Conservation (phyloP, 2,113 vertebrate species). For the Mustela lutreola region DNA sequence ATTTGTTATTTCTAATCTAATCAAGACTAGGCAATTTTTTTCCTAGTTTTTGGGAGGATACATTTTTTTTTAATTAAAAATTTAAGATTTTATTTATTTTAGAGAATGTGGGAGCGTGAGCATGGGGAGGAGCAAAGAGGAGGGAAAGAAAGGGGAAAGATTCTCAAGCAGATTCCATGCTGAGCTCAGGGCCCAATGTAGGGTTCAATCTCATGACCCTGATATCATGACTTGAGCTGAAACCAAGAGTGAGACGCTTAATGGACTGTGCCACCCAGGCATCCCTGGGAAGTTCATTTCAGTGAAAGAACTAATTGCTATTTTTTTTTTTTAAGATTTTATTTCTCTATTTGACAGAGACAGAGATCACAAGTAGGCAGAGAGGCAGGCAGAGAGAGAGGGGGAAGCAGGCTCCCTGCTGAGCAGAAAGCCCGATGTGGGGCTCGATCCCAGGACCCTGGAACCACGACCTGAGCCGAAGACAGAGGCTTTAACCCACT, state of each 20-base stretch:
- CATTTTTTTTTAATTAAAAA: neutral
- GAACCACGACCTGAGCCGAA: too few species aligned
- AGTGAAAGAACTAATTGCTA: constrained; percentile 20
- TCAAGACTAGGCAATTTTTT: neutral
- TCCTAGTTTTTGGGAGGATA: neutral
- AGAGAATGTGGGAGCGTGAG: neutral
- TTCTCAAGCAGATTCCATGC: neutral
- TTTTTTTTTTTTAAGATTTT: neutral
- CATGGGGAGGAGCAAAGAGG: neutral
- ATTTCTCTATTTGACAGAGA: too few species aligned
- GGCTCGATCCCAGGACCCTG: too few species aligned
- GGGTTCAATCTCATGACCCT: neutral
- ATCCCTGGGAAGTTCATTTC: neutral
- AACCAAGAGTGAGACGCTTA: neutral
- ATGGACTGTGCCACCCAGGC: neutral
- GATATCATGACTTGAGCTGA: neutral
- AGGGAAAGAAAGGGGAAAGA: neutral
- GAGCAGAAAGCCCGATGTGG: too few species aligned
- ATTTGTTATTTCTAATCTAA: constrained; percentile 4
- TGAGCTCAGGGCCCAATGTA: neutral
- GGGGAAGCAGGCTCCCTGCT: too few species aligned
- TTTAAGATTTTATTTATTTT: neutral
- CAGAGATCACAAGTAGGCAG: too few species aligned
- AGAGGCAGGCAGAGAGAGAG: too few species aligned
- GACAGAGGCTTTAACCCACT: too few species aligned